Percentiles rank a stretch among this genome's conserved stretches.
phyloP scores from a whole-genome alignment of 1,140 invertebrate species.

The Holcopasites calliopsidis region DNA sequence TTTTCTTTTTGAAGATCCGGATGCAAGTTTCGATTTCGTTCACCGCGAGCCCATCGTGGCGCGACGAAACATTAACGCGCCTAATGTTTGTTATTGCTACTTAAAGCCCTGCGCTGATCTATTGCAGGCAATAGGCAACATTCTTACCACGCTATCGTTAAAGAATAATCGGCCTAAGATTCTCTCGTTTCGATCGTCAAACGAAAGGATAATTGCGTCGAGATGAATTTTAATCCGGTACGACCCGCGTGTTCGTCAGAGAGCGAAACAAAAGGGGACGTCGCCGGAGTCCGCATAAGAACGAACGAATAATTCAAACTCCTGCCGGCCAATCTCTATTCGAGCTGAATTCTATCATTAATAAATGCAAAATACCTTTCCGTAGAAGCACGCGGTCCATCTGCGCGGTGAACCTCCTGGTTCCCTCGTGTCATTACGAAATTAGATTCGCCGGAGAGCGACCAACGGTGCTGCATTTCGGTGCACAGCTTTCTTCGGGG shows the following conservation, averaged over 20 bases:
- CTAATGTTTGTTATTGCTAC: not conserved
- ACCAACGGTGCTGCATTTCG: too few species aligned
- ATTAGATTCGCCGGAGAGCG: not conserved
- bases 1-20: too few species aligned
- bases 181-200: not conserved
- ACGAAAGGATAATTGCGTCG: not conserved
- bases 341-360: constrained; percentile 10
- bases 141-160: not conserved
- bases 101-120: not conserved
- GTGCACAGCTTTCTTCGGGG: not conserved
- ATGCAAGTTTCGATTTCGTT: constrained; percentile 73
- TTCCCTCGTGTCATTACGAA: not conserved
- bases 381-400: not conserved
- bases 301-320: not conserved
- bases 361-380: constrained; percentile 20
- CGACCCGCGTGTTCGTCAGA: not conserved
- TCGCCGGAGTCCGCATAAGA: too few species aligned
- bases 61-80: constrained; percentile 64
- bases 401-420: not conserved
- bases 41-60: constrained; percentile 47
- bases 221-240: constrained; percentile 5
- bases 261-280: not conserved
- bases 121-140: not conserved
- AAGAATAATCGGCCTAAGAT: not conserved
- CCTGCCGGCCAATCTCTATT: not conserved